Base-by-base conservation (phyloP, 1,140 invertebrate genomes). In the Penaeus chinensis region DNA sequence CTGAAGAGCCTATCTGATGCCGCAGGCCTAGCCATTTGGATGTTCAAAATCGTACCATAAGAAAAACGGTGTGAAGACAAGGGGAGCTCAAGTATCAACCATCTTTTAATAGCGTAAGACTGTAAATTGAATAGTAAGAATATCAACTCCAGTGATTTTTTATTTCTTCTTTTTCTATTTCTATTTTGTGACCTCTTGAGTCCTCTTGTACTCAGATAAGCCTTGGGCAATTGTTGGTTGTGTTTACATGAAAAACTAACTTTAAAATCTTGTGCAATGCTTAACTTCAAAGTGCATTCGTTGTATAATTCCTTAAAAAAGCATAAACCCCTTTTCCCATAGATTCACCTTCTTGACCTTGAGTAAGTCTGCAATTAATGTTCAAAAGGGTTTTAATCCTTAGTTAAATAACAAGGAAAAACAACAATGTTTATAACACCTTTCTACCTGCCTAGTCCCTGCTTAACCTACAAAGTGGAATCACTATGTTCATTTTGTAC, bases 211-310 rank as follows among this genome's bases (percentile, higher is more conserved):
- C 42, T 74, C 54, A 79, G 62, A 85, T 24, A 85, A 85, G 71
- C 84, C 84, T 80, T 79, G 63, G 42, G 77, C 32, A 85, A 66
- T 61, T 85, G 62, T 60, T 85, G 78, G 84, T 80, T 60, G 76
- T 85, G 61, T 78, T 42, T 78, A 42, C 62, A 82, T 66, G 79
- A 80, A 76, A 84, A 69, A 79, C 84, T 85, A 85, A 79, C 61
- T 76, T 85, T 78, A 85, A 80, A 85, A 79, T 85, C 74, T 79
- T 85, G 84, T 85, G 84, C 84, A 79, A 85, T 80, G 84, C 77
- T 79, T 80, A 85, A 85, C 84, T 85, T 85, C 62, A 85, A 85
- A 80, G 84, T 85, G 84, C 84, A 80, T 85, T 85, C 84, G 84
- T 85, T 85, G 84, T 85, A 85, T 85, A 85, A 85, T 85, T 74